Evolutionary conservation across 1,140 invertebrate genomes (phyloP), one percentile per base, ranked within the genome.

Genomic region (Dendroctonus valens): DNA sequence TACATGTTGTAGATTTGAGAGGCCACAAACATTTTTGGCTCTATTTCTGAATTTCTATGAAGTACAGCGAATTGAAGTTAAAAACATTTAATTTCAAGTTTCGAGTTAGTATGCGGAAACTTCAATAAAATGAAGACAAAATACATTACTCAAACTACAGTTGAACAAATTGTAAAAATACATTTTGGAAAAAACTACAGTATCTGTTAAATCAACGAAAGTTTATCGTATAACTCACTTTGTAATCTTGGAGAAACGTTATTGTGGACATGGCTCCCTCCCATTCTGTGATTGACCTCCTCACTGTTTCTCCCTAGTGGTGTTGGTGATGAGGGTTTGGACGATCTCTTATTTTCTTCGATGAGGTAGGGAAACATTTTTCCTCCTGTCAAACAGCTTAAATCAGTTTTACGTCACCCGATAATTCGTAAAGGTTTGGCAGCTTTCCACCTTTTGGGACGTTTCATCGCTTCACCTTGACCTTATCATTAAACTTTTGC

Each of bases 321-420:
- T 0, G 39, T 41, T n/a, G 71, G 63, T 26, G 68, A 69, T 15
- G 62, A 46, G 12, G 59, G 40, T 67, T 65, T 69, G 50, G 67
- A 49, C 38, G 66, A 61, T 57, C 63, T 70, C 53, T 70, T 70
- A 46, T 52, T 69, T 54, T 72, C 71, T 58, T 70, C 65, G 7
- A 76, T 65, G 57, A 74, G 71, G 60, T 70, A 73, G 9, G 73
- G 75, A 67, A 76, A 76, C 75, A 76, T 76, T 71, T 75, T 74
- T 59, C 70, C 71, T 65, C 68, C 70, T 74, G 74, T 75, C 74
- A 75, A 73, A 73, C 39, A 69, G 40, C 38, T 26, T 53, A 12
- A 48, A 65, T 70, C 69, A 70, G 46, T 54, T 68, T 57, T 49
- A 65, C 39, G 40, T 65, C 39, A 51, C 52, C 9, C 2, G 7